These are phyloP conservation scores for Alligator mississippiensis DNA, from an alignment of 2,113 vertebrate genomes.

Conservation along the genomic window DNA sequence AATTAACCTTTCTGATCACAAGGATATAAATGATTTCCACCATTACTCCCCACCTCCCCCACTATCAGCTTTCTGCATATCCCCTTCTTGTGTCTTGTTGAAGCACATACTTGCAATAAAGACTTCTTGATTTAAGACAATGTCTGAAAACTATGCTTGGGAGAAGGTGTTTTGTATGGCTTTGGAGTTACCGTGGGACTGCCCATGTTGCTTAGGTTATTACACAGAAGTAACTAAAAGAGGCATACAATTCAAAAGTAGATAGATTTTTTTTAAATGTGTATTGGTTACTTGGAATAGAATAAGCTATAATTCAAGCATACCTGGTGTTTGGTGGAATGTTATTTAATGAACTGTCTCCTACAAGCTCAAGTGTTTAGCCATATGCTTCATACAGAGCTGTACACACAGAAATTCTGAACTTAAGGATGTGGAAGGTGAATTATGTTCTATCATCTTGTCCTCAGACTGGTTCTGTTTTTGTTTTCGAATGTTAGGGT, in stretches of 20 bases:
- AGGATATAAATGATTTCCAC: neutral
- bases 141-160: neutral
- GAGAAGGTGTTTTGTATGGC: neutral
- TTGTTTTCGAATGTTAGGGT: rapidly evolving
- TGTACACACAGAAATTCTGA: rapidly evolving
- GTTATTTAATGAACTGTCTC: neutral
- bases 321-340: rapidly evolving
- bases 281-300: neutral
- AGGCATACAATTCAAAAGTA: neutral
- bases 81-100: neutral
- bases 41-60: rapidly evolving
- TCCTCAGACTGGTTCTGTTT: rapidly evolving
- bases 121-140: too few relatives aligned
- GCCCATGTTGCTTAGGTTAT: rapidly evolving
- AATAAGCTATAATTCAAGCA: neutral
- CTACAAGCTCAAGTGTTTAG: neutral
- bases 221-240: neutral
- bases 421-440: rapidly evolving
- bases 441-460: rapidly evolving
- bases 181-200: rapidly evolving
- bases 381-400: rapidly evolving
- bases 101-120: neutral
- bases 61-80: neutral
- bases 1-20: rapidly evolving
- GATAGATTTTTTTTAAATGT: neutral